These are phyloP conservation scores for Sebastes wilsoni DNA, from an alignment of 2,797 vertebrate genomes.

Conservation along the genomic window DNA sequence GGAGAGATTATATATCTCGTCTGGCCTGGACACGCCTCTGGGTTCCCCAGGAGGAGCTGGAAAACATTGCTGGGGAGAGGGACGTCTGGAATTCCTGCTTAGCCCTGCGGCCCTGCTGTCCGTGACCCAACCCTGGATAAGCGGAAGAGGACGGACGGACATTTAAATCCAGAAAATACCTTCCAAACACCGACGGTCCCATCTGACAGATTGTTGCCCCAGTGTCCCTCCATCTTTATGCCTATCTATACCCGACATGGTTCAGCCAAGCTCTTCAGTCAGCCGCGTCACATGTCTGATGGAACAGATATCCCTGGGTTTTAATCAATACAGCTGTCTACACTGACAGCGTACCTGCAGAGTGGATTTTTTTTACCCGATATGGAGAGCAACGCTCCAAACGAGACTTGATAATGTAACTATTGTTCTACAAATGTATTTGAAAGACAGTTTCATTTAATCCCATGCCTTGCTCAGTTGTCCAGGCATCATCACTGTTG, in stretches of 20 bases:
- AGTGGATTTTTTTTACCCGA: background rate
- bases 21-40: background rate
- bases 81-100: background rate
- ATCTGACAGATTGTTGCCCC: background rate
- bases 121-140: background rate
- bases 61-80: background rate
- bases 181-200: background rate
- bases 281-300: background rate
- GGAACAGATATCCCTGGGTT: background rate
- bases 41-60: background rate
- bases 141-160: background rate
- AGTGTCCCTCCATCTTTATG: background rate
- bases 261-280: background rate
- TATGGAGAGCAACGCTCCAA: background rate
- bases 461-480: background rate
- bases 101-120: background rate
- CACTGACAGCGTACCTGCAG: background rate
- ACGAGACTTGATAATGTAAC: background rate
- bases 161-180: background rate
- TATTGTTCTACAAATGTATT: background rate
- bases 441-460: background rate
- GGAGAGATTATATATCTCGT: too few species aligned
- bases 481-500: background rate
- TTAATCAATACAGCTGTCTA: background rate
- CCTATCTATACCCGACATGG: background rate